Conservation (phyloP, 2,113 vertebrate genomes). For the Todiramphus saurophagus region DNA sequence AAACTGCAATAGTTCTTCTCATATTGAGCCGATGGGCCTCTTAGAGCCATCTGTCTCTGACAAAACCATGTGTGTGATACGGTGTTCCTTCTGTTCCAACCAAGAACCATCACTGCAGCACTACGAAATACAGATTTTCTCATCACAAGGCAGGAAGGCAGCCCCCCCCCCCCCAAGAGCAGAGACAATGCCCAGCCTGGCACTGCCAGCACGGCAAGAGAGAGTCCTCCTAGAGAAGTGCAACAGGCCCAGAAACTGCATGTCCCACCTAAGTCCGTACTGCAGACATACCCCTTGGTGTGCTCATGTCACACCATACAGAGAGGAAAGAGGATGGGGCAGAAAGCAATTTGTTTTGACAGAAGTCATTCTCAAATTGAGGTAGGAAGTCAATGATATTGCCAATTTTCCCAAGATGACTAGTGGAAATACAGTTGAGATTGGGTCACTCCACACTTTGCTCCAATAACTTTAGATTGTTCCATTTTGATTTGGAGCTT, state of each 20-base stretch:
- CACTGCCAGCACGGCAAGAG: background rate
- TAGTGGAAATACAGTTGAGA: background rate
- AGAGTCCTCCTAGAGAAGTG: background rate
- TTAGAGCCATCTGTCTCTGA: conserved; percentile 1
- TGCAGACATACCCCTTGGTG: fast-evolving
- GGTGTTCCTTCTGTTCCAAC: background rate
- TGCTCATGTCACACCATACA: background rate
- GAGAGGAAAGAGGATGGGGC: background rate
- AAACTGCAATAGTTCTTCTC: conserved; percentile 4
- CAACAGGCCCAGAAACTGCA: background rate
- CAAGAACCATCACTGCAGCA: background rate
- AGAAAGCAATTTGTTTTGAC: background rate
- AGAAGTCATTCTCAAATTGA: background rate
- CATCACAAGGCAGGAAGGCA: background rate
- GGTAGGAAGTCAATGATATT: background rate
- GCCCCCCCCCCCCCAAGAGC: too few relatives aligned
- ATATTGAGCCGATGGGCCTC: background rate
- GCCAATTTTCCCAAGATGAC: conserved; percentile 24
- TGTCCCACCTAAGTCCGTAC: background rate
- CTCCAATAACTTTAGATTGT: conserved; percentile 19
- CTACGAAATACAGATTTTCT: fast-evolving
- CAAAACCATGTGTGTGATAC: background rate
- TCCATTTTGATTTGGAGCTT: conserved; percentile 16
- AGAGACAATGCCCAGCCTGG: background rate
- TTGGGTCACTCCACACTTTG: background rate